Percentiles rank a stretch among this genome's conserved stretches.
Conservation (phyloP, 2,113 vertebrate genomes). For the Acrocephalus kingi region DNA sequence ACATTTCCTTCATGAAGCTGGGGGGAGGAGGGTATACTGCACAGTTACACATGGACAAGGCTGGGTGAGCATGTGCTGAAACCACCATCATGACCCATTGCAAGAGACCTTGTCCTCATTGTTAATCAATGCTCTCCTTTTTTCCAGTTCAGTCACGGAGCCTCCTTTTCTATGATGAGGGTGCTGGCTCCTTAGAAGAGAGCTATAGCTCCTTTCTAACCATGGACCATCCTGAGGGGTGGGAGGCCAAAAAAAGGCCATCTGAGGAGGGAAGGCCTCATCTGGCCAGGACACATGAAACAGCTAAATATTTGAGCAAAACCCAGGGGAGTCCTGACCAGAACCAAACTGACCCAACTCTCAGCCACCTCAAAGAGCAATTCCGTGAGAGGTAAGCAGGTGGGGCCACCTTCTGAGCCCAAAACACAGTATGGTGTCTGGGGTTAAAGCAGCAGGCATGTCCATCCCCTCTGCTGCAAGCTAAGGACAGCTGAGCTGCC, state of each 20-base stretch:
- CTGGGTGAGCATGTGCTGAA: background rate
- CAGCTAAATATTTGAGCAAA: slow-evolving; percentile 81
- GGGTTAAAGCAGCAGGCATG: background rate
- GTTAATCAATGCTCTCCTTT: background rate
- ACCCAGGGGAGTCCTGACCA: slow-evolving; percentile 64
- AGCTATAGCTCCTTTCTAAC: slow-evolving; percentile 76
- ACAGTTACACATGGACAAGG: background rate
- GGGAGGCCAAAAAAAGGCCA: slow-evolving; percentile 76
- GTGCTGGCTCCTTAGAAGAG: slow-evolving; percentile 84
- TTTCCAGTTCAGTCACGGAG: slow-evolving; percentile 92
- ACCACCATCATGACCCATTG: background rate
- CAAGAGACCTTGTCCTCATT: background rate
- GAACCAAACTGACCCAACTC: slow-evolving; percentile 73
- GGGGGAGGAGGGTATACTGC: background rate
- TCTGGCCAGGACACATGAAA: slow-evolving; percentile 74
- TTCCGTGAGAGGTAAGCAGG: slow-evolving; percentile 75
- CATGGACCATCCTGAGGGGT: slow-evolving; percentile 80
- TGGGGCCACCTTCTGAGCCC: background rate
- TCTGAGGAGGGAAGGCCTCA: slow-evolving; percentile 68
- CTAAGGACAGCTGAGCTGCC: background rate
- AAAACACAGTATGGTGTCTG: background rate
- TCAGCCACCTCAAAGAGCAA: slow-evolving; percentile 74
- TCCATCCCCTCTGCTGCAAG: background rate
- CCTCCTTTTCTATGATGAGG: slow-evolving; percentile 94
- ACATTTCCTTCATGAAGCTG: background rate